Base-by-base conservation (phyloP, 2,888 invertebrate genomes). In the Pseudoips prasinana region DNA sequence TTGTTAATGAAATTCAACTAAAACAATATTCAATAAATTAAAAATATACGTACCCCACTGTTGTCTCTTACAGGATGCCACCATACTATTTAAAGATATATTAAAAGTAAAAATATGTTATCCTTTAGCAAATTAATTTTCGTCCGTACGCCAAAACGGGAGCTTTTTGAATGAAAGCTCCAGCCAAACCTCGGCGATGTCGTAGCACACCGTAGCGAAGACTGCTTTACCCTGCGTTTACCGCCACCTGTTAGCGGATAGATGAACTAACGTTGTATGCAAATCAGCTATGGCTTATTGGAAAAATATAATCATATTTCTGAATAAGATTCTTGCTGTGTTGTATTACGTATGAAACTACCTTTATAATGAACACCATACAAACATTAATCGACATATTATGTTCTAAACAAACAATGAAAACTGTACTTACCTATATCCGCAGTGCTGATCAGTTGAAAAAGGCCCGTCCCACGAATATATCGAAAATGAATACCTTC, bases 161-260 rank as follows among this genome's bases (percentile, higher is more conserved):
- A 61, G 61, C 61, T 62, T 59, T 54, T 55, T 47, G 32, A 55
- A 56, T 58, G 40, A 48, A 61, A 62, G 62, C 62, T 57, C 41
- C 34, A 14, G 14, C 3, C 5, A 5, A 3, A 14, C 2, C 3
- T 14, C 14, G 14, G n/a, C n/a, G n/a, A n/a, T n/a, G n/a, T 5
- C 14, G 14, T 14, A 14, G 14, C 14, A 14, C 2, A 14, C 5
- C 14, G 14, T 14, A 14, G 14, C 14, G 14, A 3, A 14, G 5
- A 29, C 62, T 57, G 60, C 29, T 62, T 62, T 59, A 59, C 31
- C 57, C 17, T 40, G 3, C 2, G 3, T 7, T 10, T 23, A 58
- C 41, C 71, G 74, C 73, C 83, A 82, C 64, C 83, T 81, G 44
- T 46, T 47, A 57, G 33, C 32, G 61, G 65, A 67, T 78, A 68